Evolutionary conservation across 2,888 invertebrate species (phyloP).

Genomic region (Apodemia duryi): DNA sequence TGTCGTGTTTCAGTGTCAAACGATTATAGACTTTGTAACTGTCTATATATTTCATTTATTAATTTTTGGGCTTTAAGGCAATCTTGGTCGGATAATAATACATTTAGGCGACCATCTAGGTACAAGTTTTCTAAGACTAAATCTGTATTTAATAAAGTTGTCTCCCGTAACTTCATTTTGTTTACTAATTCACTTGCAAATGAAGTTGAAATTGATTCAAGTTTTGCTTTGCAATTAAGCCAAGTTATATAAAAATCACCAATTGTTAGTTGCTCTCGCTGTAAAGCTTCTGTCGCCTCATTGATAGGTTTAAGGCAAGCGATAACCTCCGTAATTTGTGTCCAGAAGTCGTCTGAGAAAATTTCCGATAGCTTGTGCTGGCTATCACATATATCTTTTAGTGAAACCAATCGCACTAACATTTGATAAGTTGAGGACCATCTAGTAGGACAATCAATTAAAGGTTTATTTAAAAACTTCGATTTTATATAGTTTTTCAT

Average conservation of each 20-base stretch:
- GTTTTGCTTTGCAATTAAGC: slow-evolving; percentile 11
- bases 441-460: slow-evolving; percentile 17
- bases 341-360: slow-evolving; percentile 7
- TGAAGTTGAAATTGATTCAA: not conserved
- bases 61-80: slow-evolving; percentile 7
- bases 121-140: slow-evolving; percentile 16
- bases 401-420: not conserved
- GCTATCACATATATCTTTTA: not conserved
- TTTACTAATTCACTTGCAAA: slow-evolving; percentile 12
- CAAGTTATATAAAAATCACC: slow-evolving; percentile 16
- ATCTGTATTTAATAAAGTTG: slow-evolving; percentile 12
- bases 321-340: too few relatives aligned
- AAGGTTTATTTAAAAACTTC: not conserved
- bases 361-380: not conserved
- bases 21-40: not conserved
- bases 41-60: slow-evolving; percentile 7
- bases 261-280: slow-evolving; percentile 14
- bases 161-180: slow-evolving; percentile 7
- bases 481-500: slow-evolving; percentile 11
- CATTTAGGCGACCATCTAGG: slow-evolving; percentile 8
- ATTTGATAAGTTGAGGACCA: slow-evolving; percentile 11
- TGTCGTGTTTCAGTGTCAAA: slow-evolving; percentile 10
- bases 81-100: slow-evolving; percentile 9
- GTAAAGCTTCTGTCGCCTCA: slow-evolving; percentile 5
- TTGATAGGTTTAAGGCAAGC: slow-evolving; percentile 8